These are phyloP conservation scores for Cydia splendana DNA, from an alignment of 1,140 invertebrate species.

Conservation along the genomic window DNA sequence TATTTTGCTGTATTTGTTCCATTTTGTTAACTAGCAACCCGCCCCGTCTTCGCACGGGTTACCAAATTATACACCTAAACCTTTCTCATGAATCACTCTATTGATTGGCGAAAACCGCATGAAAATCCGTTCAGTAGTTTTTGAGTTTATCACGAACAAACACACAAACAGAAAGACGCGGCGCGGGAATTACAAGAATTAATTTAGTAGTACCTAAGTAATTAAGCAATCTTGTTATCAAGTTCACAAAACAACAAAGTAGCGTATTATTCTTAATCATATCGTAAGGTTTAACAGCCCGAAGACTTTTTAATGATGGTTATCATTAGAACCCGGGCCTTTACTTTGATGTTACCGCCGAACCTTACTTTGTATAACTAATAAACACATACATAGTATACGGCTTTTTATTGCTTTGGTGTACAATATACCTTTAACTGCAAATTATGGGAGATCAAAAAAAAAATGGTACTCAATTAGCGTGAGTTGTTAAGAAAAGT, in stretches of 20 bases:
- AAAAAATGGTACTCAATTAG: no score
- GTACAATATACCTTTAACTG: neutral
- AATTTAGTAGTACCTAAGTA: no score
- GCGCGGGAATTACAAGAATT: no score
- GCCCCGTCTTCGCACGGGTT: no score
- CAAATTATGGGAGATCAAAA: neutral
- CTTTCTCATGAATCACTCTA: no score
- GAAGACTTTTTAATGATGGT: neutral
- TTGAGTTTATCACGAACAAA: no score
- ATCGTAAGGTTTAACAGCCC: neutral
- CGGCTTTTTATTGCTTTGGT: neutral
- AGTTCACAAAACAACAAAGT: neutral
- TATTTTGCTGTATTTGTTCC: neutral
- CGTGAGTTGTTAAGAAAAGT: no score
- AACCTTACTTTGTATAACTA: neutral
- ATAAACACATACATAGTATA: slow-evolving; percentile 8
- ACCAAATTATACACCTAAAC: no score
- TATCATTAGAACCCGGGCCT: neutral
- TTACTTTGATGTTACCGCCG: neutral
- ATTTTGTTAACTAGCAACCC: neutral
- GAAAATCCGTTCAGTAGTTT: no score
- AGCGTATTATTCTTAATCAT: neutral
- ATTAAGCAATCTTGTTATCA: neutral
- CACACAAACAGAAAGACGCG: no score
- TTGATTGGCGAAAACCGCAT: no score